Base-by-base conservation (phyloP, 2,888 invertebrate species). In the Rhagonycha lutea region DNA sequence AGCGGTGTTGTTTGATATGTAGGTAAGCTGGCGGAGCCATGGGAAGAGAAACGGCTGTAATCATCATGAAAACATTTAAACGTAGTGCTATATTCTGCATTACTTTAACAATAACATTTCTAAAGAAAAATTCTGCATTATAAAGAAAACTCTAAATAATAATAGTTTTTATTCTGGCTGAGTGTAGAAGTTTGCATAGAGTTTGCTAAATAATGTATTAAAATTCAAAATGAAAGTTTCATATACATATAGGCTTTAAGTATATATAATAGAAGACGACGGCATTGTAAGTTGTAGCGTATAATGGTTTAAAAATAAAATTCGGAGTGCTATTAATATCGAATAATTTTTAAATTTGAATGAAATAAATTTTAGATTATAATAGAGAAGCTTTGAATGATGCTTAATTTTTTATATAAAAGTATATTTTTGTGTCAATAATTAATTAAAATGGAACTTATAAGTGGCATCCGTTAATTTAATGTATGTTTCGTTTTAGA, bases 401-500 rank as follows among this genome's bases (percentile, higher is more conserved):
- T 26, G 61, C 18, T n/a, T n/a, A n/a, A n/a, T 29, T 70, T 69
- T 69, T 18, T 70, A 61, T 62, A 18, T n/a, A 32, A 70, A 70
- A 61, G 12, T 61, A 70, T 70, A 18, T 70, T 28, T 14, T 14
- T 61, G 8, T 61, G 26, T 70, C 28, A 70, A 71, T 47, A 32
- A 28, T 71, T 32, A 62, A 71, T 71, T 71, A 47, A 65, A 65
- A 32, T 32, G 24, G 18, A 71, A 18, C 8, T 24, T 32, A 71
- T 65, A 70, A 71, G 23, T 65, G 47, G 23, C 18, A 62, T 68
- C 14, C 29, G 32, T 28, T 71, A 32, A 24, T 61, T 67, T 68
- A 68, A 68, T 18, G 18, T 69, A 62, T 62, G 32, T 76, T 68
- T 28, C 60, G 18, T 75, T 75, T 75, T 72, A 93, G 92, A 89